Conservation (phyloP, 2,888 invertebrate species). For the Sympetrum striolatum region DNA sequence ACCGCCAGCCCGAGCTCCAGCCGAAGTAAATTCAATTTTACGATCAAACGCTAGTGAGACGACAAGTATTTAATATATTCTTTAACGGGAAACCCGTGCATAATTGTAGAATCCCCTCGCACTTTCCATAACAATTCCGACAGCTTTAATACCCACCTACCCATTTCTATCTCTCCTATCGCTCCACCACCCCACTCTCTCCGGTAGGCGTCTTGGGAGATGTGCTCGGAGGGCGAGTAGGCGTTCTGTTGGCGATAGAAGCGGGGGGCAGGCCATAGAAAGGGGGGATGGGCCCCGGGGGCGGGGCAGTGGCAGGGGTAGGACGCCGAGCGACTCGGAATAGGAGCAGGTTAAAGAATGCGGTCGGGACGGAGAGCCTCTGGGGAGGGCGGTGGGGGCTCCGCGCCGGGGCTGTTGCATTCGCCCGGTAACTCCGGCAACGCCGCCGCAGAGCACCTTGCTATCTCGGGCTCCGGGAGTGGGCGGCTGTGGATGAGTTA, state of each 20-base stretch:
- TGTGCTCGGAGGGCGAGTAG: not conserved
- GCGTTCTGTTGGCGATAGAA: not conserved
- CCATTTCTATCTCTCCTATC: not conserved
- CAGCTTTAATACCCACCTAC: not conserved
- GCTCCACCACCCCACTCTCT: not conserved
- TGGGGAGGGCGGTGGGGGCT: not conserved
- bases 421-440: not conserved
- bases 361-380: conserved; percentile 13
- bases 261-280: not conserved
- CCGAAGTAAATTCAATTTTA: too few relatives aligned
- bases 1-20: too few relatives aligned
- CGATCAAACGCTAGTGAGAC: too few relatives aligned
- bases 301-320: not conserved
- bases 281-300: not conserved
- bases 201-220: not conserved
- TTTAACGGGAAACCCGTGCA: not conserved
- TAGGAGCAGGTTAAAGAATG: conserved; percentile 43
- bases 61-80: too few relatives aligned
- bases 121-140: not conserved
- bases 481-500: not conserved
- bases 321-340: conserved; percentile 9
- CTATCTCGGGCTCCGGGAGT: not conserved
- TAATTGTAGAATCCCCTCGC: not conserved
- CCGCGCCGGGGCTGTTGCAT: not conserved
- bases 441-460: not conserved